Base-by-base conservation (phyloP, 2,113 vertebrate species). In the Porphyrio hochstetteri region DNA sequence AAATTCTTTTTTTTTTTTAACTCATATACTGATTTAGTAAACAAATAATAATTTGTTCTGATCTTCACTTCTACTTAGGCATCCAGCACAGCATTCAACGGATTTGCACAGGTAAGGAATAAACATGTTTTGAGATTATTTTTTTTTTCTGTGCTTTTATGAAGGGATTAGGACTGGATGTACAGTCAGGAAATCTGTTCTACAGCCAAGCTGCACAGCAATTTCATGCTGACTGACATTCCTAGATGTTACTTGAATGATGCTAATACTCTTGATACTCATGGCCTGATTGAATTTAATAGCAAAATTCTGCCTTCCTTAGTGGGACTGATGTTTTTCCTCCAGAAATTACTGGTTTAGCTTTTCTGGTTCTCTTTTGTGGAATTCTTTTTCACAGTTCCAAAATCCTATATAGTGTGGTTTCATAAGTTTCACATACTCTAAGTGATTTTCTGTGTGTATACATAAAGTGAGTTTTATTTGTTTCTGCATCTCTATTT, bases 71-170 rank as follows among this genome's bases (percentile, higher is more conserved):
- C 86, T 95, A 81, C 97, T 97, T 96, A 99, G 98, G 98, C 97
- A 86, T 93, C 98, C 88, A 98, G 96, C 93, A 97, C 97, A 94
- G 97, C 98, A 57, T 98, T 99, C 97, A 99, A 99, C 97, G 98
- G 98, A 98, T 98, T 99, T 91, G 93, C 98, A 53, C 98, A 99
- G 98, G 99, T 99, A 98, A 98, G 96, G 93, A 83, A 74, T 82
- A 72, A 78, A 60, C 31, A 38, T 8, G 6, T n/a, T 92, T 82
- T 76, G 27, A 74, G 29, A 25, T 50, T 40, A 8, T 5, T 14
- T 4, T 25, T 57, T 70, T 69, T 81, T 31, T 44, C 57, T 63
- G 10, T 77, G 52, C 46, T 83, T 1, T 56, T 82, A 42, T 21
- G 21, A 89, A 78, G 19, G 24, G 46, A 67, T 90, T 71, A 87